Evolutionary conservation across 2,113 vertebrate genomes (phyloP).

Genomic region (Kryptolebias marmoratus): DNA sequence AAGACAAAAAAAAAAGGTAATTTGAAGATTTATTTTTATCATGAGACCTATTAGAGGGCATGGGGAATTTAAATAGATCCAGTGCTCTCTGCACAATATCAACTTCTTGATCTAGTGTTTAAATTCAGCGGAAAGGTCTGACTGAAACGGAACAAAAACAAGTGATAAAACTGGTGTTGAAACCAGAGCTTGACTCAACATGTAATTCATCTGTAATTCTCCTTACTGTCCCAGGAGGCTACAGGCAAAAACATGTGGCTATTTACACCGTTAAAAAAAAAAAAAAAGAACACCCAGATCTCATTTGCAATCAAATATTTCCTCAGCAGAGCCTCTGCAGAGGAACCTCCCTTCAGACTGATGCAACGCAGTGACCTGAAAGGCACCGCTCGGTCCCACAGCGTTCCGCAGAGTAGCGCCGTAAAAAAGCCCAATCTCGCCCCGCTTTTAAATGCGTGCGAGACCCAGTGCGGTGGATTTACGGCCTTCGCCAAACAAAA

Average conservation of each 20-base stretch:
- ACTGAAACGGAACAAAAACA: background rate
- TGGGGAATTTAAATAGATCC: background rate
- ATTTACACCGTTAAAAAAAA: background rate
- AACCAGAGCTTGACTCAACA: slow-evolving; percentile 22
- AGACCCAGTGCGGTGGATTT: slow-evolving; percentile 37
- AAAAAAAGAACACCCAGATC: background rate
- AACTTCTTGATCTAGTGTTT: slow-evolving; percentile 8
- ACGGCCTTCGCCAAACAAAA: slow-evolving; percentile 45
- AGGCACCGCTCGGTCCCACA: slow-evolving; percentile 44
- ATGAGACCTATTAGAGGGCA: slow-evolving; percentile 16
- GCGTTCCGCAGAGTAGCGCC: slow-evolving; percentile 47
- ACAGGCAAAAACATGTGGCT: background rate
- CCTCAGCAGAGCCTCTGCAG: background rate
- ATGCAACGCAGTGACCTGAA: slow-evolving; percentile 39
- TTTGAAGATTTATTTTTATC: slow-evolving; percentile 22
- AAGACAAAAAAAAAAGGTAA: slow-evolving; percentile 18
- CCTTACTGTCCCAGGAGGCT: background rate
- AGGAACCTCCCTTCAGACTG: slow-evolving; percentile 22
- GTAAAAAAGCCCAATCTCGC: slow-evolving; percentile 45
- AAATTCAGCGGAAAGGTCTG: background rate
- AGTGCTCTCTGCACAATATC: background rate
- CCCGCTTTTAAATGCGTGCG: slow-evolving; percentile 29
- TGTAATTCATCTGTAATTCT: background rate
- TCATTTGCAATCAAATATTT: slow-evolving; percentile 9
- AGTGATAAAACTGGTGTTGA: background rate